phyloP scores from a whole-genome alignment of 2,113 vertebrate species.

The Cephalophus harveyi region DNA sequence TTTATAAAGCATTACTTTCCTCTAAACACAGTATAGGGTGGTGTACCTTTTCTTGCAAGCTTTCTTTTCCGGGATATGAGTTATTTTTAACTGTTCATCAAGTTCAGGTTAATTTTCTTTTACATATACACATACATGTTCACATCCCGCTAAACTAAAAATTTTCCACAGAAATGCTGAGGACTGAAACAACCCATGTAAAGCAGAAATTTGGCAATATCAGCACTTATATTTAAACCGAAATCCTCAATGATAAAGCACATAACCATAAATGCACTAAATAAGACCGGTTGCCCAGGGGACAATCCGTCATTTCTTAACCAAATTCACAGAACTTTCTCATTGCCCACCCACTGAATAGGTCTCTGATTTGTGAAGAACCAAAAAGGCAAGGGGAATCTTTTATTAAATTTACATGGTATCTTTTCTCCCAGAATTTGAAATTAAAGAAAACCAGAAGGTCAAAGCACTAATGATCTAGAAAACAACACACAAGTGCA shows the following conservation, averaged over 20 bases:
- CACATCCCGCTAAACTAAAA: not conserved
- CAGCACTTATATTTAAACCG: not conserved
- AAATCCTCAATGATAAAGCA: not conserved
- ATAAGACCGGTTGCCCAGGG: not conserved
- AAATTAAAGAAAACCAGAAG: conserved; percentile 5
- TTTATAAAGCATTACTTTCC: not conserved
- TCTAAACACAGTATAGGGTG: not conserved
- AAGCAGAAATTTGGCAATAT: not conserved
- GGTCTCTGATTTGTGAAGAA: not conserved
- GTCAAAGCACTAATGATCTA: not conserved
- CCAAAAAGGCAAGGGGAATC: not conserved
- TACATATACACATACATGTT: not conserved
- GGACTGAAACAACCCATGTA: not conserved
- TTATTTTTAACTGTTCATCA: not conserved
- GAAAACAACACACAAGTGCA: not conserved
- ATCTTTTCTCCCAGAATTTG: not conserved
- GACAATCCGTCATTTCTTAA: not conserved
- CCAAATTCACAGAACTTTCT: not conserved
- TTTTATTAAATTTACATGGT: not conserved
- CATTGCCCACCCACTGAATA: not conserved
- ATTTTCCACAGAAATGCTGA: not conserved
- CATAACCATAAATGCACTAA: not conserved
- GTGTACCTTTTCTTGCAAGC: not conserved
- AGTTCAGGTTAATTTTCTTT: not conserved
- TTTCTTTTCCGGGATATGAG: not conserved